Base-by-base conservation (phyloP, 2,113 vertebrate species). In the Paraplagusia blochii region DNA sequence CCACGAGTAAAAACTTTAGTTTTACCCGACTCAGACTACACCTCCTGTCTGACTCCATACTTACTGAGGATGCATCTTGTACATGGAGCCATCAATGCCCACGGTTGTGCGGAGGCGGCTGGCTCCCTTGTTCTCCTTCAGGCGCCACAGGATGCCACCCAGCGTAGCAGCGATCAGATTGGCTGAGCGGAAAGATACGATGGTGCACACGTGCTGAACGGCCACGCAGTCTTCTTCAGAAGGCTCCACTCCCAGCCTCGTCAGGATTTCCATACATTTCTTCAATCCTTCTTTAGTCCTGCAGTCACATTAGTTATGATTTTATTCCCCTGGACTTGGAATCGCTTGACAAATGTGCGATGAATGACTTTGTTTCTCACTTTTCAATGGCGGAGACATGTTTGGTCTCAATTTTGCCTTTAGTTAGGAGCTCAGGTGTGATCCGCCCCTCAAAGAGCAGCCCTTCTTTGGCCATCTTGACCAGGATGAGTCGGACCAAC, bases 31-130 rank as follows among this genome's bases (percentile, higher is more conserved):
- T n/a, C n/a, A n/a, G n/a, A n/a, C 22, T 29, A 6, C 6, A 29
- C 36, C 11, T 40, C 38, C 10, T 42, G 9, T 16, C 4, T 49
- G 9, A 2, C 44, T 9, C 16, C 3, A 10, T 38, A 93, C 96
- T 96, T 87, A 99, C 97, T 99, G 97, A 6, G 97, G 97, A 53
- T 99, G 97, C 89, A 92, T 98, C 90, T 99, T 99, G 92, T 99
- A 99, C 72, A 99, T 93, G 8, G 97, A 98, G 1, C 97, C 97
- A 0, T 99, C 97, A 0, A 99, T 94, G 18, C 95, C 97, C 61
- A 99, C 95, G 0, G 96, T 99, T 74, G 95, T 96, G n/a, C 95
- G 93, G 39, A 98, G 93, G 56, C 96, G 93, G 3, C 88, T 89
- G 0, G 90, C 84, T 11, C 92, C 91, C 80, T 94, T 99, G 89